Evolutionary conservation across 30 jellyfish, hydroid and myxozoan species (phyloP).

Genomic region (Clytia hemisphaerica): DNA sequence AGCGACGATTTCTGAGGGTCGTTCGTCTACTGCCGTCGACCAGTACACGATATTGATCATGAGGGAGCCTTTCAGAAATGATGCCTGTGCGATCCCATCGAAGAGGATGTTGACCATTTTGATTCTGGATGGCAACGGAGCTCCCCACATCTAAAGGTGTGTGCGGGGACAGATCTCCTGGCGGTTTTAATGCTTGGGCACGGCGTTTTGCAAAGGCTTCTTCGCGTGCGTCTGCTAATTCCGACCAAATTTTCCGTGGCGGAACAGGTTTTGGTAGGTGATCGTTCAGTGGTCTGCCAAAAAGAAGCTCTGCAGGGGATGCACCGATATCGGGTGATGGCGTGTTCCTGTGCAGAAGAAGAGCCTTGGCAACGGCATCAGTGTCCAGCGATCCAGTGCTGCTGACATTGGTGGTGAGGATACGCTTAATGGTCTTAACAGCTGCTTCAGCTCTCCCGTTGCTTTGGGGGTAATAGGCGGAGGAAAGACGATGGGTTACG

Average conservation of each 20-base stretch:
- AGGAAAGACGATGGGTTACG: too few species aligned
- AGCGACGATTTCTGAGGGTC: conserved; percentile 12
- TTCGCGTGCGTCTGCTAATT: conserved; percentile 1
- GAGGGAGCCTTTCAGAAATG: conserved; percentile 14
- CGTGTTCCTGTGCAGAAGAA: conserved; percentile 7
- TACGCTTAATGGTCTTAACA: too few species aligned
- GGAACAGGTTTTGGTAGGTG: not conserved
- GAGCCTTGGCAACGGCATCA: not conserved
- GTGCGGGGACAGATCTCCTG: too few species aligned
- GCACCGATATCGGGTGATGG: conserved; percentile 10
- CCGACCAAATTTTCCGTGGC: not conserved
- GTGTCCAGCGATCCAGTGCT: too few species aligned
- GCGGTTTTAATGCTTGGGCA: too few species aligned
- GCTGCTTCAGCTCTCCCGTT: too few species aligned
- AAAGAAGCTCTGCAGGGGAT: not conserved
- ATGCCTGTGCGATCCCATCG: not conserved
- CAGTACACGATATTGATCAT: conserved; percentile 1
- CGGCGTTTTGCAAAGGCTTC: too few species aligned
- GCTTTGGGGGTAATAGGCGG: too few species aligned
- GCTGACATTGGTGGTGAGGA: too few species aligned
- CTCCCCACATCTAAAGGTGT: not conserved
- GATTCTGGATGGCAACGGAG: not conserved
- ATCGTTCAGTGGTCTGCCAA: not conserved
- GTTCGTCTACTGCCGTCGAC: conserved; percentile 1
- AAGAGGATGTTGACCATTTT: not conserved